phyloP scores from a whole-genome alignment of 1,140 invertebrate genomes.

The Drosophila willistoni region DNA sequence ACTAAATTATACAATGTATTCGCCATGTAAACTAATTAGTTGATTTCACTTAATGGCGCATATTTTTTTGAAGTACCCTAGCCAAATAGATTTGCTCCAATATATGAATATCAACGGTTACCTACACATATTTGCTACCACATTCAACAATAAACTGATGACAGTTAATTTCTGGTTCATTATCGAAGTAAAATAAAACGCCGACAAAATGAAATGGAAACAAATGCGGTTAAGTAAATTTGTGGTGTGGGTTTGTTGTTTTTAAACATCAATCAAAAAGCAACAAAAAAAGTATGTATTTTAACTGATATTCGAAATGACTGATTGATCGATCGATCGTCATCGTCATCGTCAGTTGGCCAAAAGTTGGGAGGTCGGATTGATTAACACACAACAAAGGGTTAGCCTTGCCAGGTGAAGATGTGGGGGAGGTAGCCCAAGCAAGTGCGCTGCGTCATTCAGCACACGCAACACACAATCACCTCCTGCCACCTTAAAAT shows the following conservation, averaged over 20 bases:
- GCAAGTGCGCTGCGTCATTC: constrained; percentile 66
- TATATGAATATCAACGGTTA: too few species aligned
- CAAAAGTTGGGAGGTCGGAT: constrained; percentile 65
- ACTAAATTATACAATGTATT: too few species aligned
- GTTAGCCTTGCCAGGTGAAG: constrained; percentile 9
- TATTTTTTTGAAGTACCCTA: neutral
- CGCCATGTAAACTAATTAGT: neutral
- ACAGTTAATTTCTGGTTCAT: constrained; percentile 31
- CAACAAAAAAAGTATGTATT: constrained; percentile 28
- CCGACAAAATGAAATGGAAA: constrained; percentile 36
- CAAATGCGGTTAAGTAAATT: constrained; percentile 66
- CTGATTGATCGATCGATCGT: constrained; percentile 73
- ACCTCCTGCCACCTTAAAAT: constrained; percentile 5
- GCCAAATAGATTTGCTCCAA: neutral
- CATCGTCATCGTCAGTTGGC: constrained; percentile 49
- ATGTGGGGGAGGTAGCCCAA: constrained; percentile 5
- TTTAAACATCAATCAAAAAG: constrained; percentile 68
- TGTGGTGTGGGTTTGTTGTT: constrained; percentile 45
- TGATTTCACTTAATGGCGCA: neutral
- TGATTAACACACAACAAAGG: constrained; percentile 58
- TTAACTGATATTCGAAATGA: constrained; percentile 64
- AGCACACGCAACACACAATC: constrained; percentile 48
- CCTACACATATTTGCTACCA: neutral
- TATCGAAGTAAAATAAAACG: constrained; percentile 40
- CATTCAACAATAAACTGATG: constrained; percentile 30